Evolutionary conservation across 2,888 invertebrate genomes (phyloP), one percentile per base, ranked within the genome.

Genomic region (Andrena trimmerana): DNA sequence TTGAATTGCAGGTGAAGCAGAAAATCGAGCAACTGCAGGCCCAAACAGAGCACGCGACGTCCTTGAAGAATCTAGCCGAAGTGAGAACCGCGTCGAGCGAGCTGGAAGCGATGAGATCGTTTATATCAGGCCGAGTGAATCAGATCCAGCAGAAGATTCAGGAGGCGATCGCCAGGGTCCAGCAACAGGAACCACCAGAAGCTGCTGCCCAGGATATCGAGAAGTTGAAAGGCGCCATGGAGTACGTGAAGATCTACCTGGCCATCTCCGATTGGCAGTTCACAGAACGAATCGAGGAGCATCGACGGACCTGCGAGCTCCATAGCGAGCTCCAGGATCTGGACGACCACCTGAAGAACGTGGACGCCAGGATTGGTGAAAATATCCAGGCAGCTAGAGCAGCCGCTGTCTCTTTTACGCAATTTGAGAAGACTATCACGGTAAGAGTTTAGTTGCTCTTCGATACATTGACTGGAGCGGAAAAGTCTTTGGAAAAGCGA

Each of bases 361-460:
- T 91, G 4, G 90, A 90, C 33, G 83, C 88, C 24, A 88, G 89
- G 90, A 70, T 91, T 16, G 97, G 97, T 42, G 97, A 97, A 91
- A 97, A 97, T 86, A 94, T 97, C 86, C 95, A 96, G 7, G 96
- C 96, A 52, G 97, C 97, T 7, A 96, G 96, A 92, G 95, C 96
- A 71, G 96, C 96, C 62, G 96, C 97, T 6, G 94, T 96, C 86
- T 96, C 97, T 48, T 97, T 97, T 92, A 95, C 95, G 83, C 96
- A 97, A 90, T 97, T 97, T 93, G 97, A 97, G 94, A 96, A 96
- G 93, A 97, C 97, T 71, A 96, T 97, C 86, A 95, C 96, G 95
- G 97, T 97, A 94, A 94, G 94, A 36, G 20, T 20, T 20, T 20
- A 20, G 36, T 36, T 36, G 36, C 2, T 36, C 36, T 10, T 36